Evolutionary conservation across 2,797 vertebrate species (phyloP).

Genomic region (Parauchenoglanis ngamensis): DNA sequence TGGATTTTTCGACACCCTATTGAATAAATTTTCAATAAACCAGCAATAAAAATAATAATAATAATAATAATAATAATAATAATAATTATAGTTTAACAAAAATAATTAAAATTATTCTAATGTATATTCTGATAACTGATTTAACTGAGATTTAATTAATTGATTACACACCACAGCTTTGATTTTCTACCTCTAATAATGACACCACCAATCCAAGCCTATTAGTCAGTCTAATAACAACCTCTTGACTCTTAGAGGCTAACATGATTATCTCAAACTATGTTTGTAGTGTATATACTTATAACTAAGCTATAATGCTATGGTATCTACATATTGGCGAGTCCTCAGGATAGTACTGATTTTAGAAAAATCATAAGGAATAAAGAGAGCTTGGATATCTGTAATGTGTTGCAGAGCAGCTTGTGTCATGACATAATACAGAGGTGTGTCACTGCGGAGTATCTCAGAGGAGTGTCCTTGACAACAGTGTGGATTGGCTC

Average conservation of each 20-base stretch:
- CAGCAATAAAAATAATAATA: too few relatives aligned
- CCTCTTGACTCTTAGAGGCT: not conserved
- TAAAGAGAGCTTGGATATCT: not conserved
- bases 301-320: too few relatives aligned
- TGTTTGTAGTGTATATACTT: not conserved
- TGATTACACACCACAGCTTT: not conserved
- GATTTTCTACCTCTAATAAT: not conserved
- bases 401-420: not conserved
- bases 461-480: constrained; percentile 4
- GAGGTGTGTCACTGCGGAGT: not conserved
- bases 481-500: not conserved
- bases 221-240: not conserved
- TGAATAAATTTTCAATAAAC: too few relatives aligned
- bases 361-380: not conserved
- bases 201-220: not conserved
- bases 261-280: not conserved
- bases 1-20: too few relatives aligned
- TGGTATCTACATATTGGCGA: not conserved
- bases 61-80: too few relatives aligned
- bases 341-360: not conserved
- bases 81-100: not conserved
- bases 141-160: not conserved
- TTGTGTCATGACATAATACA: constrained; percentile 7
- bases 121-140: not conserved
- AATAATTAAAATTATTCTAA: not conserved